Evolutionary conservation across 2,888 invertebrate species (phyloP).

Genomic region (Nowickia ferox): DNA sequence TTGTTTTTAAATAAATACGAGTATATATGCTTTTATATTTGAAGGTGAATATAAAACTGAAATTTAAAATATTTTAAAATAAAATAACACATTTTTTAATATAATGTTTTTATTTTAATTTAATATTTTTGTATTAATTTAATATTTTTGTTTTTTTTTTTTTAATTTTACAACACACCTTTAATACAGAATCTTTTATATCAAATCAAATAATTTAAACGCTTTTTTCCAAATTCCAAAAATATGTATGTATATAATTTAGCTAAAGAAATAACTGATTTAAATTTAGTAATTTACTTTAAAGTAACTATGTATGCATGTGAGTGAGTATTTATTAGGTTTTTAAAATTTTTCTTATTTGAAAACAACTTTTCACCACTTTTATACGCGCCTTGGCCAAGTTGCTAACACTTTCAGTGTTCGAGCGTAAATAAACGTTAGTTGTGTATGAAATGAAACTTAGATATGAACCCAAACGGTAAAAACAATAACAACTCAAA

Average conservation of each 20-base stretch:
- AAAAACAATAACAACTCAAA: constrained; percentile 50
- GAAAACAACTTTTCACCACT: constrained; percentile 19
- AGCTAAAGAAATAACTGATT: not conserved
- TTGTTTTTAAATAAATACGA: not conserved
- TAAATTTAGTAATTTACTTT: constrained; percentile 1
- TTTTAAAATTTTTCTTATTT: constrained; percentile 37
- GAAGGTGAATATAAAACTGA: constrained; percentile 29
- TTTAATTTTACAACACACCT: constrained; percentile 8
- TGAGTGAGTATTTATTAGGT: constrained; percentile 4
- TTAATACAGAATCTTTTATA: not conserved
- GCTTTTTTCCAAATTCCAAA: not conserved
- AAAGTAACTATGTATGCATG: not conserved
- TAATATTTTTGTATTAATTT: constrained; percentile 1
- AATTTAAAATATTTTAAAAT: constrained; percentile 37
- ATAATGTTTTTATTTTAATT: not conserved
- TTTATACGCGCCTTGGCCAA: constrained; percentile 63
- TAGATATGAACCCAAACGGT: constrained; percentile 66
- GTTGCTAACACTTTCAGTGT: constrained; percentile 81
- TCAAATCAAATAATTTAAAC: not conserved
- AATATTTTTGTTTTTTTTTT: not conserved
- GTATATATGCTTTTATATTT: not conserved
- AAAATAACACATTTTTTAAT: constrained; percentile 10
- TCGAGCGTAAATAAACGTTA: constrained; percentile 82
- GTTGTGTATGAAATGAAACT: constrained; percentile 70
- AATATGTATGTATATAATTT: constrained; percentile 24